Base-by-base conservation (phyloP, 2,888 invertebrate genomes). In the Macrosiphum euphorbiae region DNA sequence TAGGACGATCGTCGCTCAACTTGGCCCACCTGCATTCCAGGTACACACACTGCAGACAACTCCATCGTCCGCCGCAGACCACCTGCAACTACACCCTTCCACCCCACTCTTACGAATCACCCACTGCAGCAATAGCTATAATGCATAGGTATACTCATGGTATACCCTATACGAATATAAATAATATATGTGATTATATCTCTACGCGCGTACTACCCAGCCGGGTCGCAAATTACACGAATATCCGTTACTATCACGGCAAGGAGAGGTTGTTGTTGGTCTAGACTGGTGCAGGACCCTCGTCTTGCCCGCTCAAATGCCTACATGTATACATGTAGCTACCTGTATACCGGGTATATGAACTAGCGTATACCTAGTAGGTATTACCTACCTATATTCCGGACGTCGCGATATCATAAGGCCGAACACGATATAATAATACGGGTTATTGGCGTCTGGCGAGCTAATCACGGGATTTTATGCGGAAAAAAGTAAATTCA, bases 1-100 rank as follows among this genome's bases (percentile, higher is more conserved):
- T 78, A 90, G 50, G 50, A 78, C 35, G 67, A 90, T 90, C 90
- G 50, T 78, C 26, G 90, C 26, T 52, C 78, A 78, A 90, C 78
- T 90, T 90, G 50, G 52, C 78, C 90, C 90, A 90, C 78, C 90
- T 90, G 90, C 78, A 90, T 90, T 90, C 78, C 90, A 78, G 26
- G 58, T 16, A 28, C 10, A 88, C 35, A 35, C 3, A 78, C 90
- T 20, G 78, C 20, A 50, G 52, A 84, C 52, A 84, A 78, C 41
- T 91, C 78, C 41, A 91, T 91, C 91, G 55, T 28, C 26, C 84
- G 91, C 84, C 52, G 52, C 84, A 35, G 91, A 85, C 91, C 91
- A 91, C 91, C 91, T 91, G 91, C 91, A 91, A 55, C 85, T 55
- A 55, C 41, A 85, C 52, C 55, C 52, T 55, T 55, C 91, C 24